Conservation (phyloP, 1,140 invertebrate genomes). For the Cotesia chilonis region DNA sequence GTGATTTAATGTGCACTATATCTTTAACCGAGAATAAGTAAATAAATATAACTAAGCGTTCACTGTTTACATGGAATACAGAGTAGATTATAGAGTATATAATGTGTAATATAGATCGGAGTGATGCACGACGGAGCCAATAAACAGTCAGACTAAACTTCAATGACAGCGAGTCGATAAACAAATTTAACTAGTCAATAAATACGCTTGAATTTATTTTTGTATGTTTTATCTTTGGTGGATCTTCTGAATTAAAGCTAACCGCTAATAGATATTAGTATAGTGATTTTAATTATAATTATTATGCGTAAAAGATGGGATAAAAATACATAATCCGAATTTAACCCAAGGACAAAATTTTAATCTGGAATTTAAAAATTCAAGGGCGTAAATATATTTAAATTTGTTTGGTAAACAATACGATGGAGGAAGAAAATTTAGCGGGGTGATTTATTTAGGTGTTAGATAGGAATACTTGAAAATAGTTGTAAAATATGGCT, state of each 20-base stretch:
- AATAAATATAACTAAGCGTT: conserved; percentile 29
- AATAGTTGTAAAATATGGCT: conserved; percentile 43
- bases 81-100: too few species aligned
- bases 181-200: conserved; percentile 5
- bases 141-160: conserved; percentile 31
- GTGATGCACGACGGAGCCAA: conserved; percentile 29
- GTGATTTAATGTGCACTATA: conserved; percentile 46
- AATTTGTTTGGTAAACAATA: background rate
- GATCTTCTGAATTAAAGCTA: too few species aligned
- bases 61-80: background rate
- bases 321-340: too few species aligned
- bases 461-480: conserved; percentile 38
- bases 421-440: conserved; percentile 14
- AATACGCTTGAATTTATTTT: background rate
- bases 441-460: conserved; percentile 24
- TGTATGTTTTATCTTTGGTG: too few species aligned
- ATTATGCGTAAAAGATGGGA: too few species aligned
- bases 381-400: too few species aligned
- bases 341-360: too few species aligned
- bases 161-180: conserved; percentile 1
- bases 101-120: conserved; percentile 14
- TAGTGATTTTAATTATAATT: too few species aligned
- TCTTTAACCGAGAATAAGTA: conserved; percentile 41
- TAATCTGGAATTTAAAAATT: too few species aligned
- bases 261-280: too few species aligned